phyloP scores from a whole-genome alignment of 2,113 vertebrate genomes.

The Taurulus bubalis region DNA sequence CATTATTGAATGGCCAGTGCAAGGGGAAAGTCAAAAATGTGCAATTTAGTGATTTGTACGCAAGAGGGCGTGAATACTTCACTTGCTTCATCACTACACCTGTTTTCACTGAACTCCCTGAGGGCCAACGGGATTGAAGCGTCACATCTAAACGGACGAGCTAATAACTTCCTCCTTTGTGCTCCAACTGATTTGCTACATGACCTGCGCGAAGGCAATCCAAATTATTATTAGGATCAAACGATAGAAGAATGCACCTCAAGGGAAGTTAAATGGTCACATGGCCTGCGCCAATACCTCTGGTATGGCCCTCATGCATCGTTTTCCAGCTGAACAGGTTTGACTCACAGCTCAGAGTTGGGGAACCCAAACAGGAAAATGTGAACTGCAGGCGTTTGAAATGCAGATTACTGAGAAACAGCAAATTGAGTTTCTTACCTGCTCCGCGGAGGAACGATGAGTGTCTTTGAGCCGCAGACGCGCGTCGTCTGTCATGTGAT shows the following conservation, averaged over 20 bases:
- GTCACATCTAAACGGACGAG: not conserved
- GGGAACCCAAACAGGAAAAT: conserved; percentile 45
- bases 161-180: too few relatives aligned
- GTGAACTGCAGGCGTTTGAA: conserved; percentile 29
- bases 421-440: conserved; percentile 41
- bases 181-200: not conserved
- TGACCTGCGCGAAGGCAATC: not conserved
- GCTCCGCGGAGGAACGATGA: not conserved
- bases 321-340: conserved; percentile 67
- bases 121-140: conserved; percentile 9
- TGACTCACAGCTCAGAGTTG: conserved; percentile 15
- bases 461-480: not conserved
- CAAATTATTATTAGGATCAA: not conserved
- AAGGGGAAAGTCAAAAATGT: not conserved
- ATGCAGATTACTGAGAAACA: conserved; percentile 6
- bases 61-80: conserved; percentile 28
- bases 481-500: conserved; percentile 17
- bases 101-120: conserved; percentile 27
- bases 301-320: conserved; percentile 48
- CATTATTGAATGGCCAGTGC: not conserved
- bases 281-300: conserved; percentile 3
- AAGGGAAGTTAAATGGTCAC: not conserved
- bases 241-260: not conserved
- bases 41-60: conserved; percentile 9
- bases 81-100: conserved; percentile 21